Conservation (phyloP, 2,797 vertebrate genomes). For the Silurus lanzhouensis region DNA sequence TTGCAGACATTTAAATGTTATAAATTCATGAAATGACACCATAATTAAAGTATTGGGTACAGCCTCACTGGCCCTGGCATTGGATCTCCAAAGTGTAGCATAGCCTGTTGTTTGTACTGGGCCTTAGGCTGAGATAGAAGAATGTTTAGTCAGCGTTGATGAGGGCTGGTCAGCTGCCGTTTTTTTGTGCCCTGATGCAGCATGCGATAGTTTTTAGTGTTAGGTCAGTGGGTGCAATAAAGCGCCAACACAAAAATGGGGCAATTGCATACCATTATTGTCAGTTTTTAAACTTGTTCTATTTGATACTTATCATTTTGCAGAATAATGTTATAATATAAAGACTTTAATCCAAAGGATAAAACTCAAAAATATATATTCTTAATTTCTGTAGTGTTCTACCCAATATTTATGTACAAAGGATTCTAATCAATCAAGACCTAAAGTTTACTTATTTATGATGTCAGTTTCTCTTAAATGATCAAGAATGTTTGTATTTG, state of each 20-base stretch:
- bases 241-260: not conserved
- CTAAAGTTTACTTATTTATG: not conserved
- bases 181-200: slow-evolving; percentile 23
- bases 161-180: slow-evolving; percentile 21
- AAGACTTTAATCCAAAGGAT: not conserved
- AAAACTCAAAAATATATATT: not conserved
- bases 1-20: not conserved
- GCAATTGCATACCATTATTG: not conserved
- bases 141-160: slow-evolving; percentile 58
- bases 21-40: not conserved
- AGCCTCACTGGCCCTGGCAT: slow-evolving; percentile 1
- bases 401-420: too few species aligned
- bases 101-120: slow-evolving; percentile 18
- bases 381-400: not conserved
- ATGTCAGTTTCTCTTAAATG: slow-evolving; percentile 13
- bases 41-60: not conserved
- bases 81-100: slow-evolving; percentile 4
- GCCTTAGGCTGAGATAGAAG: slow-evolving; percentile 30
- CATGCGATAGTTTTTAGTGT: not conserved
- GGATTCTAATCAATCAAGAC: not conserved
- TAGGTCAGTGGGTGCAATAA: slow-evolving; percentile 21
- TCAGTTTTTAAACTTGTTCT: not conserved
- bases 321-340: not conserved
- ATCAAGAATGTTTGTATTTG: slow-evolving; percentile 4
- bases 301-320: not conserved